Base-by-base conservation (phyloP, 2,113 vertebrate genomes). In the Spermophilus dauricus region DNA sequence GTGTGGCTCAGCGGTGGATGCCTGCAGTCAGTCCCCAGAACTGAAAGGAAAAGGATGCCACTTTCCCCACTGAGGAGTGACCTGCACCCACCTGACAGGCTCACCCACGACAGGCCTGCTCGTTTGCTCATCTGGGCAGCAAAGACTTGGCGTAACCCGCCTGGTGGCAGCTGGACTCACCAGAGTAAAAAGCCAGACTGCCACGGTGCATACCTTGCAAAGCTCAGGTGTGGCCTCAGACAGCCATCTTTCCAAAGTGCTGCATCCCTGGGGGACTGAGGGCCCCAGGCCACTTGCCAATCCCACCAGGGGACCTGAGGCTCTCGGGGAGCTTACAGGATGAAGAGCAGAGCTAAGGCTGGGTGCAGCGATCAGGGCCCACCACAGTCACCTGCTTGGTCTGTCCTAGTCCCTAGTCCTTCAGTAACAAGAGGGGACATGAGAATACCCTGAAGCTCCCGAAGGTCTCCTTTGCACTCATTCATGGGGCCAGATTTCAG, bases 261-360 rank as follows among this genome's bases (percentile, higher is more conserved):
- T 20, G 24, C 10, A 11, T 39, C 53, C 32, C 13, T 0, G 22
- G 32, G 86, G n/a, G 53, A 53, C 45, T 0, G 17, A 88, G 58
- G 56, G 53, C 56, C 78, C 32, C 39, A 1, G 37, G 45, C 72
- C 53, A 37, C 16, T 37, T 34, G 16, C n/a, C 24, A 32, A 73
- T 75, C 16, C 8, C 2, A 34, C 17, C 34, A 28, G 16, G 37
- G n/a, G 56, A 16, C 16, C 8, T 2, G 42, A 2, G 26, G 61
- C 14, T 17, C 8, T 37, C 5, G 28, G 56, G 11, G 20, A 20
- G 37, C 65, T 53, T 76, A 42, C 0, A 30, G 14, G 39, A 69
- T n/a, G 34, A 30, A 78, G 22, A 63, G 65, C 34, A 65, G 37
- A 16, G 70, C 12, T 58, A 14, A 3, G n/a, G 48, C 73, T 56